Evolutionary conservation across 2,888 invertebrate genomes (phyloP).

Genomic region (Theodoxus fluviatilis): DNA sequence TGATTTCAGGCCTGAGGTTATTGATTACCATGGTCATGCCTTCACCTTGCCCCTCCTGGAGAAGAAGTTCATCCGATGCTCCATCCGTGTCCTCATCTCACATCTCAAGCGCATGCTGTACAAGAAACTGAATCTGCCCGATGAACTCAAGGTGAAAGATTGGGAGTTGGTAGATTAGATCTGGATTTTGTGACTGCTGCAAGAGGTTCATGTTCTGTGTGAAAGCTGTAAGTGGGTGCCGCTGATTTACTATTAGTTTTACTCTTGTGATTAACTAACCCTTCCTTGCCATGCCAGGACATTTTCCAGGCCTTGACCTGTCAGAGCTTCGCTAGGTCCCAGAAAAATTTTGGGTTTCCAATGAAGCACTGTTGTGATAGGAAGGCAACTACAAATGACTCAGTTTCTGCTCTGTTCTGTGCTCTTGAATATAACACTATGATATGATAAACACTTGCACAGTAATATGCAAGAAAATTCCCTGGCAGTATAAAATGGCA

Average conservation of each 20-base stretch:
- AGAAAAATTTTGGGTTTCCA: too few species aligned
- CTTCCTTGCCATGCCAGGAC: background rate
- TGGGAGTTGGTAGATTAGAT: background rate
- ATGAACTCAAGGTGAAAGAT: conserved; percentile 43
- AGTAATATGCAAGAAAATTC: too few species aligned
- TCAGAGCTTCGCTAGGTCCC: background rate
- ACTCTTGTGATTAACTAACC: background rate
- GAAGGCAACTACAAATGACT: too few species aligned
- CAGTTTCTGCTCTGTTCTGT: too few species aligned
- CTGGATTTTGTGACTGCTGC: background rate
- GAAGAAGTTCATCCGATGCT: conserved; percentile 62
- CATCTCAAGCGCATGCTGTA: conserved; percentile 55
- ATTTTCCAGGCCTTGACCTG: background rate
- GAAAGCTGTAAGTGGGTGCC: background rate
- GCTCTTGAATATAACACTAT: too few species aligned
- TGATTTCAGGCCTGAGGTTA: conserved; percentile 43
- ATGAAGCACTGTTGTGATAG: too few species aligned
- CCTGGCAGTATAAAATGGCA: too few species aligned
- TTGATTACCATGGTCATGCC: conserved; percentile 35
- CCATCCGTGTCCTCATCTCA: conserved; percentile 56
- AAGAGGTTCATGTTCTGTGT: background rate
- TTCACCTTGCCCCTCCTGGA: conserved; percentile 46
- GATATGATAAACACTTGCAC: too few species aligned
- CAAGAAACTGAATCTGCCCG: conserved; percentile 51
- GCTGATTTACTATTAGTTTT: background rate